Base-by-base conservation (phyloP, 2,113 vertebrate species). In the Oreocharis arfaki region DNA sequence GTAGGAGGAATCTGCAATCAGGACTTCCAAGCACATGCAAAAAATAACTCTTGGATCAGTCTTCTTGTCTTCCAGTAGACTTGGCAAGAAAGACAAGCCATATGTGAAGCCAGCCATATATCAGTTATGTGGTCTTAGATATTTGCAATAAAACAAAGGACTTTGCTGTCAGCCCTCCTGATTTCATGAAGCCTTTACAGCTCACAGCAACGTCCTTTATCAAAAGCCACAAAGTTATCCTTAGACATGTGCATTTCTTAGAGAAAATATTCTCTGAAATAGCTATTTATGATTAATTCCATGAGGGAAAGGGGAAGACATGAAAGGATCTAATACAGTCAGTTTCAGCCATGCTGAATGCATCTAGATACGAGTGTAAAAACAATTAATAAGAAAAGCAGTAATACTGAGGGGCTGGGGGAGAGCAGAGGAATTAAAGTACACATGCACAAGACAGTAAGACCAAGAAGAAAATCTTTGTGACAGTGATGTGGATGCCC, bases 31-130 rank as follows among this genome's bases (percentile, higher is more conserved):
- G 91, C 94, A 96, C 82, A 94, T 95, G 92, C 75, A 47, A 92
- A 95, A 97, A 97, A 96, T 97, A 97, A 88, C 93, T 96, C 96
- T 96, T 97, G 96, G 96, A 96, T 91, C 87, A 80, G 68, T 53
- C 87, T 80, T 93, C 89, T 95, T 83, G 92, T 95, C 95, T 97
- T 97, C 95, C 95, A 96, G 92, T 97, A 95, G 93, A 97, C 87
- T 93, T 97, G 95, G 96, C 96, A 97, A 97, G 90, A 90, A 94
- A 95, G 91, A 67, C 79, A 93, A 95, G 79, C 96, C 96, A 97
- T 95, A 96, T 96, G 95, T 96, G 94, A 95, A 96, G 47, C 82
- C 87, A 97, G 94, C 90, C 90, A 94, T 94, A 96, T 93, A 97
- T 96, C 96, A 94, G 84, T 94, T 97, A 96, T 94, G 94, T 96